Conservation (phyloP, 1,140 invertebrate species). For the Papilio aristodemus region DNA sequence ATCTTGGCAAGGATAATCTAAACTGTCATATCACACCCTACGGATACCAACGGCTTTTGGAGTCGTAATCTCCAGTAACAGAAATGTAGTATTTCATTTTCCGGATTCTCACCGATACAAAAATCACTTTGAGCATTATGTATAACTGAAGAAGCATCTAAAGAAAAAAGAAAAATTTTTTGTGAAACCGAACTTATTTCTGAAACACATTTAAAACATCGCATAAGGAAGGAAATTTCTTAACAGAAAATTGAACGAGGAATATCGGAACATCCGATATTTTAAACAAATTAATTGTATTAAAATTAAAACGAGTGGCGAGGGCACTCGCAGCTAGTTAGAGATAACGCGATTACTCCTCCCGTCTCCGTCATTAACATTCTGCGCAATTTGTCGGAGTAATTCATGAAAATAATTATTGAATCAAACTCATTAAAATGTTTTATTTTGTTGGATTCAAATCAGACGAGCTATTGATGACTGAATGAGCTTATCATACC, state of each 20-base stretch:
- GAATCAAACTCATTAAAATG: background rate
- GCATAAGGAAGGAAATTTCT: too few species aligned
- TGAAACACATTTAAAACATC: too few species aligned
- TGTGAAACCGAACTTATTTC: too few species aligned
- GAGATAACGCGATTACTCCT: background rate
- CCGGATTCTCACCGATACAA: too few species aligned
- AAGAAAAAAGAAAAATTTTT: too few species aligned
- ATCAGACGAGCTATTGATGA: background rate
- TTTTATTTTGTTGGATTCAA: background rate
- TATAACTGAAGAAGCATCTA: too few species aligned
- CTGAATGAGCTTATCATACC: background rate
- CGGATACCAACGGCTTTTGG: too few species aligned
- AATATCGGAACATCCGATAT: background rate
- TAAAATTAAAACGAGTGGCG: constrained; percentile 17
- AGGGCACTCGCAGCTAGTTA: constrained; percentile 11
- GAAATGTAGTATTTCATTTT: too few species aligned
- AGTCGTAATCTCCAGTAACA: too few species aligned
- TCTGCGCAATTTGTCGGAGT: background rate
- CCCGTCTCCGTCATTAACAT: background rate
- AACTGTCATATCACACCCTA: too few species aligned
- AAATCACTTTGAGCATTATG: too few species aligned
- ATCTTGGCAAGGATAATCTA: too few species aligned
- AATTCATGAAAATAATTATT: constrained; percentile 20
- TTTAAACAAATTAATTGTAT: constrained; percentile 1
- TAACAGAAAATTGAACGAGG: background rate